Conservation (phyloP, 1,140 invertebrate genomes). For the Eulimnadia texana region DNA sequence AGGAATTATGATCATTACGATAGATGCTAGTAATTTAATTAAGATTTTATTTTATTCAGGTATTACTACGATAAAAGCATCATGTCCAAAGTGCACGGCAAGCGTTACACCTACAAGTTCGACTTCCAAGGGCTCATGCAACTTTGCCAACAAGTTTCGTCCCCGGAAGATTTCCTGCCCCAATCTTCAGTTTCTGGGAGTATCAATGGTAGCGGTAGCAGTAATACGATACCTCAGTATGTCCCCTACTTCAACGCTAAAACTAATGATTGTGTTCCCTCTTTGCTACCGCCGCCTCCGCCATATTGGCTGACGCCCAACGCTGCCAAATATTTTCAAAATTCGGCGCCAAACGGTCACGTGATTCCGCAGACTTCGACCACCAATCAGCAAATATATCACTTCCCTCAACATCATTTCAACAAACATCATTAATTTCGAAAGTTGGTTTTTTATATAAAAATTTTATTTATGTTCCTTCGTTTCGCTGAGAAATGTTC, state of each 20-base stretch:
- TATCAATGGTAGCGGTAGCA: neutral
- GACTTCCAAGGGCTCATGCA: constrained; percentile 89
- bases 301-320: constrained; percentile 9
- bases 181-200: neutral
- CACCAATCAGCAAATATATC: too few species aligned
- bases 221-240: too few species aligned
- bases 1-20: too few species aligned
- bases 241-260: neutral
- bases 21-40: too few species aligned
- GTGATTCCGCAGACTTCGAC: too few species aligned
- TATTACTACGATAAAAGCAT: constrained; percentile 98
- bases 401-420: too few species aligned
- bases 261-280: neutral
- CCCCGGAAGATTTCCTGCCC: neutral
- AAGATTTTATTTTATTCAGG: too few species aligned
- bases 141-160: constrained; percentile 53
- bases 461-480: too few species aligned
- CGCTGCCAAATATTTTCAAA: neutral
- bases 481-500: too few species aligned
- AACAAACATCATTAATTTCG: too few species aligned
- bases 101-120: constrained; percentile 95
- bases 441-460: too few species aligned
- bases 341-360: neutral
- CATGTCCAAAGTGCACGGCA: constrained; percentile 96
- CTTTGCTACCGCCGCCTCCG: neutral